phyloP scores from a whole-genome alignment of 2,888 invertebrate genomes.

The Zaprionus lineosus region DNA sequence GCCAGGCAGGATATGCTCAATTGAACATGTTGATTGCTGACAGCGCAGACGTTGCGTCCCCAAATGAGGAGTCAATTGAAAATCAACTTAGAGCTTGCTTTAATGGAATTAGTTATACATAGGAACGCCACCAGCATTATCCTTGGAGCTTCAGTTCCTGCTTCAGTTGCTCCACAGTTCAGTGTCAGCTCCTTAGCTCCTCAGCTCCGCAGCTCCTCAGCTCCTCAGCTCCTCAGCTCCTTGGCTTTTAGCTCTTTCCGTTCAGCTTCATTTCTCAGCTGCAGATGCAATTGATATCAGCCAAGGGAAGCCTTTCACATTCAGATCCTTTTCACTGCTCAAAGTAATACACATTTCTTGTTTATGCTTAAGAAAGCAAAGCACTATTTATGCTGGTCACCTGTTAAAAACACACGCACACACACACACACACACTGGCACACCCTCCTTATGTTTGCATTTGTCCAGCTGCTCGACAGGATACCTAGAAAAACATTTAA shows the following conservation, averaged over 20 bases:
- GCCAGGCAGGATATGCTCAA: slow-evolving; percentile 72
- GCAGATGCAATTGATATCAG: slow-evolving; percentile 1
- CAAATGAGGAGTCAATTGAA: slow-evolving; percentile 79
- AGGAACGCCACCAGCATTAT: slow-evolving; percentile 32
- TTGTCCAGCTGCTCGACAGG: slow-evolving; percentile 6
- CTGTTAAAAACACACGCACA: background rate
- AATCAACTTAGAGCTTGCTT: slow-evolving; percentile 78
- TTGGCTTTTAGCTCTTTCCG: too few relatives aligned
- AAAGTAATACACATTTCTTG: slow-evolving; percentile 2
- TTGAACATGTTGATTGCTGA: slow-evolving; percentile 78
- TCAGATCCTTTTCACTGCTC: background rate
- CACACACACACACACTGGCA: slow-evolving; percentile 4
- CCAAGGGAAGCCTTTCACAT: background rate
- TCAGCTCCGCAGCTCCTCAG: too few relatives aligned
- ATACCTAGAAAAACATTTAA: slow-evolving; percentile 63
- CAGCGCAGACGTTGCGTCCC: slow-evolving; percentile 47
- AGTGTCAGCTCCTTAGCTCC: too few relatives aligned
- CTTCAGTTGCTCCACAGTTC: slow-evolving; percentile 19
- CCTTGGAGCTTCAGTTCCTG: slow-evolving; percentile 13
- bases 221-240: too few relatives aligned
- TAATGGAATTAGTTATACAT: slow-evolving; percentile 75
- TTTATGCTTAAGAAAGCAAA: background rate
- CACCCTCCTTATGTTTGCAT: background rate
- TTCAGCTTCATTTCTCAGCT: background rate
- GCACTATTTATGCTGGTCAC: background rate